Conservation (phyloP, 2,113 vertebrate species). For the Oriolus oriolus region DNA sequence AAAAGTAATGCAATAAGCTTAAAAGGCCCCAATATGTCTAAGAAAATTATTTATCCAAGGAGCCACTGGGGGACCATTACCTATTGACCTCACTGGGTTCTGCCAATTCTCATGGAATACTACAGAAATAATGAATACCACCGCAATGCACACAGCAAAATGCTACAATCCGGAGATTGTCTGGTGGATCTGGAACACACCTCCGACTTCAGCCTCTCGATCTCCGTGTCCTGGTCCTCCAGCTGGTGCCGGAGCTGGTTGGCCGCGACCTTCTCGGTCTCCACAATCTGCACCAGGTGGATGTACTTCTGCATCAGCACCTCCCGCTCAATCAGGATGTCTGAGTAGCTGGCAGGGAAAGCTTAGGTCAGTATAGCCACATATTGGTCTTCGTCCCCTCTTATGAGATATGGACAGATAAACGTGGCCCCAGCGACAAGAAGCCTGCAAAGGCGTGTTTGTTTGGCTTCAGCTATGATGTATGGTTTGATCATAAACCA, state of each 20-base stretch:
- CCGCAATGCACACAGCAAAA: background rate
- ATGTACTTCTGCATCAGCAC: constrained; percentile 87
- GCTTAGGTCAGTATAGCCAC: background rate
- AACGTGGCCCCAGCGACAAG: background rate
- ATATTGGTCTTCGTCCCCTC: background rate
- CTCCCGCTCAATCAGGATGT: constrained; percentile 81
- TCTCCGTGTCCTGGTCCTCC: constrained; percentile 96
- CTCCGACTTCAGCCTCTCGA: constrained; percentile 94
- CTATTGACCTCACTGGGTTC: background rate
- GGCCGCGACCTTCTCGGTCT: constrained; percentile 82
- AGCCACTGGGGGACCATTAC: background rate
- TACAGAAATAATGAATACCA: background rate
- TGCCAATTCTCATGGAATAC: background rate
- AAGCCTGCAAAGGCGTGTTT: background rate
- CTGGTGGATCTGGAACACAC: constrained; percentile 58
- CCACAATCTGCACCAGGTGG: constrained; percentile 82
- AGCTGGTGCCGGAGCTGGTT: constrained; percentile 92
- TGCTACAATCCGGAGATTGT: no score
- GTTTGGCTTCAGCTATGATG: background rate
- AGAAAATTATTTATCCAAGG: background rate
- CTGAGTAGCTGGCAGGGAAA: constrained; percentile 73
- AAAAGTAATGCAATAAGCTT: background rate
- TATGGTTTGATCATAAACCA: background rate
- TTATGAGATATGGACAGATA: background rate
- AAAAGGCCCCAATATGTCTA: background rate